phyloP scores from a whole-genome alignment of 1,140 invertebrate species.

The Sycobia sp. region DNA sequence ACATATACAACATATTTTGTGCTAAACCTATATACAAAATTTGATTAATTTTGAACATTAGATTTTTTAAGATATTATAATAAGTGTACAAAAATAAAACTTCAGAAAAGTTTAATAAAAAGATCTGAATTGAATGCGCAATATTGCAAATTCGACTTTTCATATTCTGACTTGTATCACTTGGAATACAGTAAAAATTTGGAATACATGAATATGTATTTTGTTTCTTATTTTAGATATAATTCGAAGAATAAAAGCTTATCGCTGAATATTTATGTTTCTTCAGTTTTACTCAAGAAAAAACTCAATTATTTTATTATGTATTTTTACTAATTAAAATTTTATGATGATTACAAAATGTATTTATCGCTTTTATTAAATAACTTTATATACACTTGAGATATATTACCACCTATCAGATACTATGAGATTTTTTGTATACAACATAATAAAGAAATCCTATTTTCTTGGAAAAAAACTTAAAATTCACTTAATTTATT shows the following conservation, averaged over 20 bases:
- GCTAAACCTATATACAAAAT: too few relatives aligned
- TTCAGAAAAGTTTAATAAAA: too few relatives aligned
- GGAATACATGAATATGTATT: background rate
- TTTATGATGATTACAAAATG: conserved; percentile 26
- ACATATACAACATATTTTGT: too few relatives aligned
- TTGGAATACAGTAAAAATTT: background rate
- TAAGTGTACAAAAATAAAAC: too few relatives aligned
- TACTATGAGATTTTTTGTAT: conserved; percentile 21
- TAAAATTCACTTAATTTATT: conserved; percentile 6
- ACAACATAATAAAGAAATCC: conserved; percentile 1
- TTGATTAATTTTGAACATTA: too few relatives aligned
- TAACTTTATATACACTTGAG: conserved; percentile 28
- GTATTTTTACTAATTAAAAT: background rate
- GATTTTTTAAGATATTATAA: too few relatives aligned
- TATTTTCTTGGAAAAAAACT: conserved; percentile 7
- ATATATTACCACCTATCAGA: conserved; percentile 15
- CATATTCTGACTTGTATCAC: conserved; percentile 7
- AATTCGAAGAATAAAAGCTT: conserved; percentile 29
- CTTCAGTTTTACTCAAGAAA: conserved; percentile 1
- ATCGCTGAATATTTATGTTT: background rate
- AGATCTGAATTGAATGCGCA: too few relatives aligned
- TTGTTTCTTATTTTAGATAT: background rate
- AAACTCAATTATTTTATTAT: background rate
- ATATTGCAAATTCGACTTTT: too few relatives aligned
- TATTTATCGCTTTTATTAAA: conserved; percentile 23